Conservation (phyloP, 1,140 invertebrate genomes). For the Palaemon carinicauda region DNA sequence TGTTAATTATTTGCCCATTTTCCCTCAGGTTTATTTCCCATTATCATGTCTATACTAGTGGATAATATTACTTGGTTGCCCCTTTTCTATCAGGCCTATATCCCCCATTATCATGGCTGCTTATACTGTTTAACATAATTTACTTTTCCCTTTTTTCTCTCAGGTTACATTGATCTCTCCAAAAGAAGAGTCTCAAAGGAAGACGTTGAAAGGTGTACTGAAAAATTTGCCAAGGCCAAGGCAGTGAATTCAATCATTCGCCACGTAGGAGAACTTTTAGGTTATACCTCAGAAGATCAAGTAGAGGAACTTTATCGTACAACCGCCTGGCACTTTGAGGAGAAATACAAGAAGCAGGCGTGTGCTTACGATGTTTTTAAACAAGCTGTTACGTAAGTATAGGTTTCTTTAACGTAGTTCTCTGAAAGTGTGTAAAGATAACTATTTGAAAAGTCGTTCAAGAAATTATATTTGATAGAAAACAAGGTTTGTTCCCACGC, state of each 20-base stretch:
- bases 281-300: constrained; percentile 89
- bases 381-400: constrained; percentile 91
- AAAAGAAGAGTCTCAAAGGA: constrained; percentile 98
- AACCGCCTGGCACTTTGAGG: constrained; percentile 99
- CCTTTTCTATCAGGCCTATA: too few species aligned
- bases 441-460: too few species aligned
- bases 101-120: too few species aligned
- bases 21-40: too few species aligned
- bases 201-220: constrained; percentile 93
- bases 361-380: constrained; percentile 99
- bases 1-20: too few species aligned
- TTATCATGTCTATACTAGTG: too few species aligned
- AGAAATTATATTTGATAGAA: too few species aligned
- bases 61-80: too few species aligned
- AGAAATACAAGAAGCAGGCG: constrained; percentile 95
- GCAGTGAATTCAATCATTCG: constrained; percentile 97
- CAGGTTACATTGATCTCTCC: constrained; percentile 98
- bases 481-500: too few species aligned
- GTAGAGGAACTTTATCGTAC: constrained; percentile 95
- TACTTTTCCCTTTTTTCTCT: neutral
- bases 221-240: constrained; percentile 98
- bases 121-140: too few species aligned
- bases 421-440: too few species aligned
- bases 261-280: constrained; percentile 94
- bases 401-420: neutral